Evolutionary conservation across 2,888 invertebrate genomes (phyloP), one percentile per base, ranked within the genome.

Genomic region (Incurvaria masculella): DNA sequence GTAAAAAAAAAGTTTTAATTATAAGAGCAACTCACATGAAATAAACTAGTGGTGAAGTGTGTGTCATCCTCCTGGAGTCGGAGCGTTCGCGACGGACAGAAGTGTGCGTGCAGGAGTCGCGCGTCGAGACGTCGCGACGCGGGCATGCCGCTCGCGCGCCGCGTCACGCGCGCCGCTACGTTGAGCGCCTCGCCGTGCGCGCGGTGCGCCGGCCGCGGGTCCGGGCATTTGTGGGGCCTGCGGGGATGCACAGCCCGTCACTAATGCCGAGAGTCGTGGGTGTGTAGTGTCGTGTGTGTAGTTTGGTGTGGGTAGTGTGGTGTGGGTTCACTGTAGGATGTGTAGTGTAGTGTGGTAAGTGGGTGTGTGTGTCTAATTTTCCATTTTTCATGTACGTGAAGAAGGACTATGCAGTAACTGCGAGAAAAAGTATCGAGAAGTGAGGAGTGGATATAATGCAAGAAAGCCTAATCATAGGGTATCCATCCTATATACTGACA

Each of bases 151-250:
- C 78, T 59, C 58, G 71, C 62, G 54, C 81, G 63, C 47, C 76
- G 64, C 11, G 63, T 49, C 75, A 64, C 10, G 73, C 67, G 48
- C 75, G 60, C 47, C 86, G 67, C 54, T 21, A 42, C 40, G 39
- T 45, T 45, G 23, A 18, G 20, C 41, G 46, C 45, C 33, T n/a
- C 75, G 44, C 84, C 86, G 10, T 68, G 61, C 57, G 68, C 67
- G 47, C 72, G 64, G 86, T 95, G 41, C 90, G 95, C 75, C 89
- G 96, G 64, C 86, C 91, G 73, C 14, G 72, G 74, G 54, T 94
- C 94, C 1, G 98, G 98, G 69, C 98, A 99, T 61, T 94, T 91
- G 76, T 99, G 98, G 0, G 97, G 97, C 55, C 92, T 92, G 64
- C 4, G 8, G 26, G 16, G 17, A 42, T 38, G 49, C 19, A 19